These are phyloP conservation scores for Polia nebulosa DNA, from an alignment of 2,888 invertebrate genomes.

Conservation along the genomic window DNA sequence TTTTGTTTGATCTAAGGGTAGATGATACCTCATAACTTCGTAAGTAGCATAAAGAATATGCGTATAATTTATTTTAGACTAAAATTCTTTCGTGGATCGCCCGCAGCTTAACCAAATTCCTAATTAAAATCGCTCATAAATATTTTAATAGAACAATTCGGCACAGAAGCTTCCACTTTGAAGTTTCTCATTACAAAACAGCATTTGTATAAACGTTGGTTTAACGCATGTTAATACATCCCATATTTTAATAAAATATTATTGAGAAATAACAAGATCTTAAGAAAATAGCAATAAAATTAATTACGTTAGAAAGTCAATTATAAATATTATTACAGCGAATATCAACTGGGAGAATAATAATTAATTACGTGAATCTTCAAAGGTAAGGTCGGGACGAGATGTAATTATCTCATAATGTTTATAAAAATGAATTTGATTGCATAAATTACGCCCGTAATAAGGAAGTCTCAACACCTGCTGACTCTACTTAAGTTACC, in stretches of 20 bases:
- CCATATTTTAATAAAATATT: constrained; percentile 52
- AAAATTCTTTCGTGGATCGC: not conserved
- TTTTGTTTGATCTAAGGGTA: constrained; percentile 36
- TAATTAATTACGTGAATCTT: constrained; percentile 77
- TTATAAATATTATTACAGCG: constrained; percentile 68
- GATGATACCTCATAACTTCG: not conserved
- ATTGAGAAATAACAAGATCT: constrained; percentile 53
- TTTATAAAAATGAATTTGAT: constrained; percentile 68
- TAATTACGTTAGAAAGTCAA: constrained; percentile 66
- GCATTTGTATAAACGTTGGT: constrained; percentile 21
- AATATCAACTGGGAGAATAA: constrained; percentile 67
- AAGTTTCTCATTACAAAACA: constrained; percentile 27
- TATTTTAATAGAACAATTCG: constrained; percentile 15
- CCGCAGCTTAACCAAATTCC: constrained; percentile 2
- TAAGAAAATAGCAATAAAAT: constrained; percentile 65
- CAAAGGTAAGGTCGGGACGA: constrained; percentile 72
- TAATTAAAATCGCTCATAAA: constrained; percentile 29
- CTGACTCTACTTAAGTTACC: not conserved
- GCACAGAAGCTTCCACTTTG: constrained; percentile 25
- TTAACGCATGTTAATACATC: constrained; percentile 20
- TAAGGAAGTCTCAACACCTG: constrained; percentile 13
- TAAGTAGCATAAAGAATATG: constrained; percentile 6
- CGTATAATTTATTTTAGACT: not conserved
- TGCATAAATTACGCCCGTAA: constrained; percentile 43
- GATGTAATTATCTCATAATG: constrained; percentile 70